Conservation (phyloP, 2,888 invertebrate genomes). For the Fragum whitleyi region DNA sequence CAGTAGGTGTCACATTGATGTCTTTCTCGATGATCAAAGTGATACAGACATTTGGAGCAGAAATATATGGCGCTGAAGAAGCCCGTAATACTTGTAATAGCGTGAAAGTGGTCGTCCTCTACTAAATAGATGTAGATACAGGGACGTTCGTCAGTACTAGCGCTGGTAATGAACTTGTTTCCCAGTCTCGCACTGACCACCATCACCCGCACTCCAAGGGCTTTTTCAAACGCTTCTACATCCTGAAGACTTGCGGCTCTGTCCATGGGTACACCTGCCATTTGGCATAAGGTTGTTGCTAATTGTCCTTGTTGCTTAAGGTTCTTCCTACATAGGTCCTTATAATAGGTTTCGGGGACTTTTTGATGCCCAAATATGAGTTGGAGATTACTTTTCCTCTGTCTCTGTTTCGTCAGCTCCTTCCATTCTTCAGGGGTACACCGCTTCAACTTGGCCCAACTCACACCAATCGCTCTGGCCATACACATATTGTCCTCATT, state of each 20-base stretch:
- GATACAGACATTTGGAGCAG: conserved; percentile 29
- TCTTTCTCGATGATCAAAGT: conserved; percentile 32
- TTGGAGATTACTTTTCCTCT: conserved; percentile 40
- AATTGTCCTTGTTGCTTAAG: conserved; percentile 35
- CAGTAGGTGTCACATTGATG: conserved; percentile 38
- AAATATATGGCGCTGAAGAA: conserved; percentile 48
- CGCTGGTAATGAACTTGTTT: conserved; percentile 49
- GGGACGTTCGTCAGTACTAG: conserved; percentile 32
- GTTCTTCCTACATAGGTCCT: conserved; percentile 16
- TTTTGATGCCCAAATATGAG: conserved; percentile 35
- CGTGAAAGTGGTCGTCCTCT: conserved; percentile 45
- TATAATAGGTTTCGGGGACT: conserved; percentile 42
- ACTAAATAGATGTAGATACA: conserved; percentile 49
- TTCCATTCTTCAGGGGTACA: conserved; percentile 48
- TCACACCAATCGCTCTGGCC: conserved; percentile 41
- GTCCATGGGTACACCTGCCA: conserved; percentile 38
- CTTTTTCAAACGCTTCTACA: conserved; percentile 30
- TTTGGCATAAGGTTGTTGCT: conserved; percentile 32
- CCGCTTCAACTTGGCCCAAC: conserved; percentile 42
- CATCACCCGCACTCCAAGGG: conserved; percentile 45
- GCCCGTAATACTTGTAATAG: conserved; percentile 38
- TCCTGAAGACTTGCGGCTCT: conserved; percentile 39
- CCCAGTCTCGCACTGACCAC: conserved; percentile 55
- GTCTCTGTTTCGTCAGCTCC: conserved; percentile 26
- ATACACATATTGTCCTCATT: conserved; percentile 51